Evolutionary conservation across 2,113 vertebrate genomes (phyloP), one percentile per base, ranked within the genome.

Genomic region (Oryzias javanicus): DNA sequence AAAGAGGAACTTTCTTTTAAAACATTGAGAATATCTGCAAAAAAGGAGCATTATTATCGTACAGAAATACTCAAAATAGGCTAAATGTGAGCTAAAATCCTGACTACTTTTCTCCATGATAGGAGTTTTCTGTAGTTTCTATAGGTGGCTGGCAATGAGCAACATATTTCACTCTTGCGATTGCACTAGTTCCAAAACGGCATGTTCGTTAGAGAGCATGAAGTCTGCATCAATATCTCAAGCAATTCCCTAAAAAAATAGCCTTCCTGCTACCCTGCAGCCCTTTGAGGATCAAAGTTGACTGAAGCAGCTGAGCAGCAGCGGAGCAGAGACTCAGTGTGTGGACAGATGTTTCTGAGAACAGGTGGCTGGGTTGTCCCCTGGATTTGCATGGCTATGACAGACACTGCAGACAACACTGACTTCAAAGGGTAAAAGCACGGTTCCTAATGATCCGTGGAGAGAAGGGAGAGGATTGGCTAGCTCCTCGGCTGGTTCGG

Each of bases 361-460:
- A 88, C 90, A 92, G 89, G 89, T 92, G 90, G 86, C 81, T 72
- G 61, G 80, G 81, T 85, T 89, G 86, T 89, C 81, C 76, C 71
- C 74, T 77, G 85, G 88, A 91, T 91, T 92, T 90, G 78, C 80
- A 87, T 85, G 80, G 80, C 80, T 85, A 66, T 89, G 89, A 91
- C 85, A 90, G 87, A 85, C 82, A 76, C 63, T 70, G 79, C 82
- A 79, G 82, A 88, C 86, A 83, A 85, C 80, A 77, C 83, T 78
- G 72, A 90, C 88, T 83, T 86, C 86, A 90, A 90, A 90, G 84
- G 69, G 60, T 80, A 54, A 67, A 51, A 74, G 70, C 76, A 64
- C 50, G 72, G 81, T 74, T 82, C 80, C 84, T 91, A 91, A 91
- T 88, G 84, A 90, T 84, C 86, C 85, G 89, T 81, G 79, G 74